phyloP scores from a whole-genome alignment of 2,797 vertebrate species.

The Channallabes apus region DNA sequence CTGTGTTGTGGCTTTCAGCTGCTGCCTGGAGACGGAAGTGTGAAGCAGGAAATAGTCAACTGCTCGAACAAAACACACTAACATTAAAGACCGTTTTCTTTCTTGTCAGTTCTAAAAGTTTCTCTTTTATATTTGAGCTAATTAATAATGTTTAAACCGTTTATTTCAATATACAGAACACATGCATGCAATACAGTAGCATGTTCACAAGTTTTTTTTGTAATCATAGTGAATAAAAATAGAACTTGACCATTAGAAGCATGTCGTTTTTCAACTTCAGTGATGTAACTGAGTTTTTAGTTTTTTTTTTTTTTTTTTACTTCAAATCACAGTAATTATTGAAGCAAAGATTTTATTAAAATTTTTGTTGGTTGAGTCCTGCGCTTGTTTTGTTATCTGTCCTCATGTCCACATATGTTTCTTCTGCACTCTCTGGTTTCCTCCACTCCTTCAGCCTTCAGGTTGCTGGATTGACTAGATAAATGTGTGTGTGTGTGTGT shows the following conservation, averaged over 20 bases:
- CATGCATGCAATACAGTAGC: too few relatives aligned
- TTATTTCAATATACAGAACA: too few relatives aligned
- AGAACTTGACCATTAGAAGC: neutral
- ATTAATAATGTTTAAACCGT: neutral
- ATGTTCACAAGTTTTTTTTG: neutral
- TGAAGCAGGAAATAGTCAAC: slow-evolving; percentile 11
- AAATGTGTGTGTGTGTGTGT: neutral
- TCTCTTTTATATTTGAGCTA: neutral
- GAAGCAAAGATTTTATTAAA: neutral
- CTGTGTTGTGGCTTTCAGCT: slow-evolving; percentile 13
- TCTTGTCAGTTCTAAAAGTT: neutral
- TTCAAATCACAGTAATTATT: neutral
- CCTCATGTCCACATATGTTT: neutral
- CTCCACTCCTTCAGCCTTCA: neutral
- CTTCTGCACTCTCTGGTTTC: neutral
- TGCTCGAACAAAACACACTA: too few relatives aligned
- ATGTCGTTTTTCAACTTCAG: neutral
- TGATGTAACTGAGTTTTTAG: too few relatives aligned
- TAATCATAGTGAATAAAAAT: neutral
- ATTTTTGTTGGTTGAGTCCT: neutral
- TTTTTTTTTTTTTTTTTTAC: neutral
- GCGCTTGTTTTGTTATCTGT: neutral
- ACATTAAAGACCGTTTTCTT: neutral
- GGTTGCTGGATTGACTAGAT: neutral
- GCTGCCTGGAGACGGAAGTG: slow-evolving; percentile 32